phyloP scores from a whole-genome alignment of 2,113 vertebrate species.

The Alethe castanea region DNA sequence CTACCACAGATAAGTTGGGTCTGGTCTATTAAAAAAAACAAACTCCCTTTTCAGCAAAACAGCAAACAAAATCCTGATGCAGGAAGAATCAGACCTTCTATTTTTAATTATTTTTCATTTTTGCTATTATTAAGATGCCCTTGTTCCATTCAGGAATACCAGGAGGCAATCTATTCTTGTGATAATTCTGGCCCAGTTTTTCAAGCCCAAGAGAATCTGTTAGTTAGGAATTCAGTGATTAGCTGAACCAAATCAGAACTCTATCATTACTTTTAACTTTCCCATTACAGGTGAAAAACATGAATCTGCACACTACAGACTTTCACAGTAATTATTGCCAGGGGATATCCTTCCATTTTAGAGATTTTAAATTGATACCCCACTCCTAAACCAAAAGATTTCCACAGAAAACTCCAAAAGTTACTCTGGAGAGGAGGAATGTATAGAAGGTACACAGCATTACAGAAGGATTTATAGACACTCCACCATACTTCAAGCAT shows the following conservation, averaged over 20 bases:
- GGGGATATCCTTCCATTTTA: not conserved
- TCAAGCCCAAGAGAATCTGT: not conserved
- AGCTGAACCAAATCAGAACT: not conserved
- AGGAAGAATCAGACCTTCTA: not conserved
- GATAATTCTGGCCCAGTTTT: slow-evolving; percentile 41
- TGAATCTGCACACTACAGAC: not conserved
- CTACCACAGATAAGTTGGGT: not conserved
- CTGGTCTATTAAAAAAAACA: not conserved
- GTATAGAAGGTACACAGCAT: not conserved
- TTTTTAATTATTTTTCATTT: slow-evolving; percentile 41
- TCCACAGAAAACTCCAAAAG: not conserved
- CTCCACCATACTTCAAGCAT: not conserved
- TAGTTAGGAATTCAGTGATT: slow-evolving; percentile 7
- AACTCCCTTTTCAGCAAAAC: not conserved
- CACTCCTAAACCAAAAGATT: not conserved
- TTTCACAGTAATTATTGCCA: not conserved
- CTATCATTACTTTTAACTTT: not conserved
- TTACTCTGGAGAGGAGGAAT: not conserved
- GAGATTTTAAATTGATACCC: not conserved
- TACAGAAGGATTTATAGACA: not conserved
- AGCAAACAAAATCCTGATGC: not conserved
- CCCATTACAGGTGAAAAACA: not conserved
- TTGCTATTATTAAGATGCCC: slow-evolving; percentile 1
- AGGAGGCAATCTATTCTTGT: not conserved
- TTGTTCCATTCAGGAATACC: slow-evolving; percentile 19